Base-by-base conservation (phyloP, 23 tunicate species). In the Oikopleura albicans region DNA sequence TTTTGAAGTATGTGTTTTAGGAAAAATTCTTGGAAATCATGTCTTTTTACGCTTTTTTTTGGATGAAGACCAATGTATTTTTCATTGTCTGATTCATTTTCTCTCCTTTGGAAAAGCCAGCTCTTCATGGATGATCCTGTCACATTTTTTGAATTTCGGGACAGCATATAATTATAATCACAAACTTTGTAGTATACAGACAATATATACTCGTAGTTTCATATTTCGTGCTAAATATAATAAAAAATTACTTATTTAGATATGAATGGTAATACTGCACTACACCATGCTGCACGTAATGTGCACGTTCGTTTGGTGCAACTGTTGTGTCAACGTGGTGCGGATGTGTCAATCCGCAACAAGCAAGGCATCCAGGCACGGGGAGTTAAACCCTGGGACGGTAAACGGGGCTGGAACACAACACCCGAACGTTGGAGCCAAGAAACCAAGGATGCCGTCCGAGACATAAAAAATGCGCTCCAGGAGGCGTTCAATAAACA, bases 351-450 rank as follows among this genome's bases (percentile, higher is more conserved):
- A 16, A 71, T 71, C 79, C 27, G 79, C 27, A 71, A 71, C 79
- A 71, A 71, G 79, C 79, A 71, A 71, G 79, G 79, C 4, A 71
- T 71, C 35, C 79, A 71, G 31, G 79, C 79, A 2, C 79, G 79
- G 2, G 79, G 79, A 27, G 79, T 71, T 34, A 71, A 71, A 29
- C 79, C 79, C 4, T 71, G 79, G 79, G 79, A 71, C 35, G 79
- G 79, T 2, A 71, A 71, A 71, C 79, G 79, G 4, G 27, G 34
- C 27, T 71, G 79, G 79, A 71, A 71, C 79, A 12, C 79, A 2
- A 16, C 27, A 37, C 63, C 63, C 63, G 79, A 71, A 37, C 79
- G 79, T 2, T 71, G 79, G 79, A 71, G 35, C 31, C 79, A 71
- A 71, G 79, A 71, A 31, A 29, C 79, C 2, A 71, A 71, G 37